A percentile compares a stretch with the other conserved stretches of the same genome.
These are phyloP conservation scores for Sebastes trivittatus DNA, from an alignment of 2,797 vertebrate species.

Conservation along the genomic window DNA sequence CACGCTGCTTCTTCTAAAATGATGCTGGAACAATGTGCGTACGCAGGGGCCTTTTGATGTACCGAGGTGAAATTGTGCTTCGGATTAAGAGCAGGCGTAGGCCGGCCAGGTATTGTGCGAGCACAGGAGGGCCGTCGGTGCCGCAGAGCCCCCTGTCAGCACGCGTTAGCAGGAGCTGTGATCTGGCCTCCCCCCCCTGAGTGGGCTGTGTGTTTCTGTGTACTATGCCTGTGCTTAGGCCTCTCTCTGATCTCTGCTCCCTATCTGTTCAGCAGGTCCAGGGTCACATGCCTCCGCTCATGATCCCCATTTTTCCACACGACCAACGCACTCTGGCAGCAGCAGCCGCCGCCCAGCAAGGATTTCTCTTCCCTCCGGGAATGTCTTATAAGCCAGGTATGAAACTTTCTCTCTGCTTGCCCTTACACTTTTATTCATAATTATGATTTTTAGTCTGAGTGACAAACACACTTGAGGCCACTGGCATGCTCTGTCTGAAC, in stretches of 20 bases:
- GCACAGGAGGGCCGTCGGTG: constrained; percentile 76
- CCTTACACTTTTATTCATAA: background rate
- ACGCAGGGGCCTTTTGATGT: constrained; percentile 82
- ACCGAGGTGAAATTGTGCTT: constrained; percentile 79
- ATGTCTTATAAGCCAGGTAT: constrained; percentile 99
- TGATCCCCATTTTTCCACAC: constrained; percentile 99
- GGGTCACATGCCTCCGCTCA: constrained; percentile 99
- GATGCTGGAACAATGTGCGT: constrained; percentile 72
- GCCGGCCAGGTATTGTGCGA: constrained; percentile 78
- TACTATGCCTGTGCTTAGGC: constrained; percentile 68
- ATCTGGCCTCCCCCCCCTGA: constrained; percentile 85
- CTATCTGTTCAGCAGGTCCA: constrained; percentile 99
- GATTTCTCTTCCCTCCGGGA: constrained; percentile 98
- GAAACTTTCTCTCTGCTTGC: constrained; percentile 11
- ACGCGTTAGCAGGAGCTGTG: constrained; percentile 88
- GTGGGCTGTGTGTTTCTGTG: constrained; percentile 68
- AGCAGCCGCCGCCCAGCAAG: constrained; percentile 97
- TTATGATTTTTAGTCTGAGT: background rate
- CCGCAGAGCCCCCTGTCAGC: constrained; percentile 86
- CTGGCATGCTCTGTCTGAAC: constrained; percentile 50
- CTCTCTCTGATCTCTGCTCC: constrained; percentile 94
- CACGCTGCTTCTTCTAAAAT: constrained; percentile 59
- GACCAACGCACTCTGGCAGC: constrained; percentile 99
- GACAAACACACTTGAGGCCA: constrained; percentile 3
- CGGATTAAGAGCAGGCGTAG: constrained; percentile 80